Base-by-base conservation (phyloP, 2,113 vertebrate genomes). In the Malaclemys terrapin region DNA sequence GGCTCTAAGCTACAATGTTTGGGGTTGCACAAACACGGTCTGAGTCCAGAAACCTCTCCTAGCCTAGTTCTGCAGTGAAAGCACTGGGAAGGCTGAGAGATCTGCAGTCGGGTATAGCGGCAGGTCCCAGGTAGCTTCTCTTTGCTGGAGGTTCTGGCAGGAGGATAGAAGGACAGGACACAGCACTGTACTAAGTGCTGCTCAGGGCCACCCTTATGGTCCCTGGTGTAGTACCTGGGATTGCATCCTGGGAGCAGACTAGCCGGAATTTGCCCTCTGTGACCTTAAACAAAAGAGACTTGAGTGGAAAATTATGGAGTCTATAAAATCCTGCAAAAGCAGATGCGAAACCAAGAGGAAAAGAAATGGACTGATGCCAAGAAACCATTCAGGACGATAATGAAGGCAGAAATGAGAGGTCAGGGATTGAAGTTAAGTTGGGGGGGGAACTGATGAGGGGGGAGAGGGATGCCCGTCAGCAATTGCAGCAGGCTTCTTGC, bases 381-480 rank as follows among this genome's bases (percentile, higher is more conserved):
- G 94, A 93, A 97, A 84, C 35, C 78, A 85, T 59, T 97, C 93
- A 91, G 42, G 84, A 93, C 89, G 94, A 65, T 96, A 95, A 94
- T 2, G 27, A 90, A 96, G 95, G 54, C 79, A 88, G 90, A 62
- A 97, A 96, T 49, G 89, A 94, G 91, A 95, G 94, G 94, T 94
- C 91, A 85, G 93, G 91, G 90, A 88, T 91, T 95, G 82, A 89
- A 93, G 87, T 93, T 83, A 96, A 96, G 90, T 84, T 35, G 1
- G 75, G 17, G 22, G 10, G 50, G 59, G 84, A 0, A 45, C 42
- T 1, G 53, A 1, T 65, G 53, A 75, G 50, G 56, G 88, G 38
- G 95, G 75, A 83, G 93, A 81, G 84, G 54, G 84, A 83, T 38
- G 90, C 88, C 80, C 92, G 88, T 95, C 78, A 95, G 85, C 90